Base-by-base conservation (phyloP, 2,888 invertebrate species). In the Drosophila lacicola region DNA sequence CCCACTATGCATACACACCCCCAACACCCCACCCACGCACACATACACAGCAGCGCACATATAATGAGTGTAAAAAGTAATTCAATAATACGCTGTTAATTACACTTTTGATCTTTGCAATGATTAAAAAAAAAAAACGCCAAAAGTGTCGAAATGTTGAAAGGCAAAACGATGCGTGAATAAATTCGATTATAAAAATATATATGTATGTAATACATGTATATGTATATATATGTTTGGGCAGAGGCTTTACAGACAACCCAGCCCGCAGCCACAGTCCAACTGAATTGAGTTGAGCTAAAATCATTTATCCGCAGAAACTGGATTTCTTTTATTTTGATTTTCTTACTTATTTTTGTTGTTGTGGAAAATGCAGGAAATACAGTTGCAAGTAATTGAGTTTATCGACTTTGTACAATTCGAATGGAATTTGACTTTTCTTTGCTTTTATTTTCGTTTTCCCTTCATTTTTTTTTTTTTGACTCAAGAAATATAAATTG, bases 91-190 rank as follows among this genome's bases (percentile, higher is more conserved):
- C 51, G 34, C 46, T 75, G 61, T 75, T 83, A 88, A 83, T 83
- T 88, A 81, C 65, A 78, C 84, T 81, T 81, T 80, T 82, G 78
- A 82, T 82, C 86, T 70, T 67, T 53, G 63, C 54, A 70, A 60
- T 82, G 57, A 64, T 58, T 76, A 37, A 50, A 78, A 73, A 75
- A 73, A 75, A 37, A 57, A 76, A 37, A 45, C 42, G 37, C 21
- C 3, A 44, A 49, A 46, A 34, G 49, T 33, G 50, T 51, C 51
- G n/a, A 60, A 57, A 42, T 33, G 25, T 50, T 47, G 51, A 63
- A 47, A 25, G 44, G 50, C 50, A 47, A 39, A 39, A 2, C 37
- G 51, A 61, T 13, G 44, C 13, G 39, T 19, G 34, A 55, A 70
- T 53, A 53, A 74, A 69, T 56, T 49, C 37, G 70, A 53, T 72